Base-by-base conservation (phyloP, 2,888 invertebrate species). In the Alloscopus bannaensis region DNA sequence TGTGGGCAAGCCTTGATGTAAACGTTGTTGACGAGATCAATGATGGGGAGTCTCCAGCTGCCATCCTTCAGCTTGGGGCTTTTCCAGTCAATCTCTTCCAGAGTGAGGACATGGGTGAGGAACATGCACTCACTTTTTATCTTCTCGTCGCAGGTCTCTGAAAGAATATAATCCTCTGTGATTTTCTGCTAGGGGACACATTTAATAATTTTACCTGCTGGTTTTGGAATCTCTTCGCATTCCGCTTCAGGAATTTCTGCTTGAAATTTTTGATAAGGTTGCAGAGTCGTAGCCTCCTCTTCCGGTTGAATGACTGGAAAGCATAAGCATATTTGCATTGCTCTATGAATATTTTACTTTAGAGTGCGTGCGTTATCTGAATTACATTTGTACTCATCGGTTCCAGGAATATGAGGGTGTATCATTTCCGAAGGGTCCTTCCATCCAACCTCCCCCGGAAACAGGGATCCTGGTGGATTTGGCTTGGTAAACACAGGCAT, bases 151-250 rank as follows among this genome's bases (percentile, higher is more conserved):
- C 55, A 55, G 26, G 2, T 55, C 24, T 55, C 55, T 55, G 26
- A n/a, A n/a, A n/a, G n/a, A n/a, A n/a, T 36, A 36, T 36, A 36
- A 36, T 8, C 8, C 13, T 36, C 36, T 8, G 13, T 16, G n/a
- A 20, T 18, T n/a, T n/a, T n/a, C n/a, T n/a, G n/a, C n/a, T n/a
- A n/a, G n/a, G n/a, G n/a, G 47, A 13, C 8, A 47, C 13, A 4
- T 55, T 40, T 29, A 22, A 22, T 36, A 36, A 16, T 36, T 2
- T 18, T 18, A 42, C 64, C 72, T 40, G 40, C 16, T 3, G 57
- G 45, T 16, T 45, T 66, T 20, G 73, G 65, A 42, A 73, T n/a
- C 31, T 73, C 73, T n/a, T 73, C 73, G 18, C 73, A 73, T 8
- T 73, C 73, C 8, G 26, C 13, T 3, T 16, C 2, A 3, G 59